These are phyloP conservation scores for Thermophis baileyi DNA, from an alignment of 2,113 vertebrate genomes.

Conservation along the genomic window DNA sequence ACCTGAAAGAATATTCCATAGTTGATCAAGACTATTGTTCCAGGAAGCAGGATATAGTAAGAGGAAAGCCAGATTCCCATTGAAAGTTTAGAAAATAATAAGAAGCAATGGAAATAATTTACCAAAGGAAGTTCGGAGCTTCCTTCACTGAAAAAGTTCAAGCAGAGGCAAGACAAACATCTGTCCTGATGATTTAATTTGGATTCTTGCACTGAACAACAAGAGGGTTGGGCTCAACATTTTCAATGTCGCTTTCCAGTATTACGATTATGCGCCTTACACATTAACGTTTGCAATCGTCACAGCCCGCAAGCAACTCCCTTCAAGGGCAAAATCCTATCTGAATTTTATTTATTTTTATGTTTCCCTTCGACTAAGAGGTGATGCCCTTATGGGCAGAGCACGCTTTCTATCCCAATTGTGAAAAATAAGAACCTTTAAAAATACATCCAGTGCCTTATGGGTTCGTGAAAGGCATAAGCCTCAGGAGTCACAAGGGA, in stretches of 20 bases:
- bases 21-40: not conserved
- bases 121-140: not conserved
- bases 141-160: not conserved
- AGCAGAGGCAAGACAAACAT: not conserved
- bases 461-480: not conserved
- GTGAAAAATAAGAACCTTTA: not conserved
- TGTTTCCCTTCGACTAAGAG: not conserved
- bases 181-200: not conserved
- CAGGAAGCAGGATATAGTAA: not conserved
- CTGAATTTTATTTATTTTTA: not conserved
- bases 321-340: not conserved
- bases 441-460: not conserved
- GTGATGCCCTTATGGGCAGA: not conserved
- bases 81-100: not conserved
- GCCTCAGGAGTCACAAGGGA: slow-evolving; percentile 20
- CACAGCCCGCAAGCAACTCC: not conserved
- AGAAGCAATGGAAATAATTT: not conserved
- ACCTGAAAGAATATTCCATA: not conserved
- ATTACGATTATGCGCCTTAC: not conserved
- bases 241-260: not conserved
- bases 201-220: not conserved
- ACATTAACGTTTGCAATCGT: not conserved
- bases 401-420: not conserved
- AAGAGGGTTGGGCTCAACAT: not conserved
- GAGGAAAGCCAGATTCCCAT: not conserved